Evolutionary conservation across 2,888 invertebrate species (phyloP), one percentile per base, ranked within the genome.

Genomic region (Chalcis sispes): DNA sequence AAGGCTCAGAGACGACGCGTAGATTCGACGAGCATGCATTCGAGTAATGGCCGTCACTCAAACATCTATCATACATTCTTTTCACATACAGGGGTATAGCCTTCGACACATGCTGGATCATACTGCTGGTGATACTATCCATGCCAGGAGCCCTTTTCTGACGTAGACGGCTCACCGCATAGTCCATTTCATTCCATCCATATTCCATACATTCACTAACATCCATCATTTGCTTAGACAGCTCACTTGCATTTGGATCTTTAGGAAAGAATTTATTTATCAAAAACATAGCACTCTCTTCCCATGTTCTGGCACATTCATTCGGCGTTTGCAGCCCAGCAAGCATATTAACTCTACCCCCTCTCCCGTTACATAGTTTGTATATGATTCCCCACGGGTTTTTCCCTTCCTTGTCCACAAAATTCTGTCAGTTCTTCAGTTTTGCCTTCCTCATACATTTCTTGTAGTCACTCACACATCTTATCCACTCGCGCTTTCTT

Each of bases 61-160:
- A 7, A 40, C 72, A 64, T 1, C 13, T 1, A 23, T 72, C 72
- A 23, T 25, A 62, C 72, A 72, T 32, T 32, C 29, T 23, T n/a
- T 72, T 72, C 0, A 72, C 10, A 18, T n/a, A 72, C 18, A 40
- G 15, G 1, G 73, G 67, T 0, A 66, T 50, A 18, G 54, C 67
- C 15, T 18, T 50, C 48, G 32, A 67, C 1, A 56, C 42, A 13
- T 18, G 20, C 52, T 27, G 1, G 2, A 62, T 25, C 69, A 75
- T 69, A 15, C n/a, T 27, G 15, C 23, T 29, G 2, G 46, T 70
- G 3, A 75, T 23, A 0, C 75, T 70, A 58, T 75, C 58, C 2
- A 70, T 0, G 5, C 75, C 74, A 1, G 74, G 67, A 0, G 69
- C 32, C 20, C 56, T 74, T 0, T 48, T n/a, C 23, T 27, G 54